Evolutionary conservation across 2,888 invertebrate genomes (phyloP).

Genomic region (Sisyra terminalis): DNA sequence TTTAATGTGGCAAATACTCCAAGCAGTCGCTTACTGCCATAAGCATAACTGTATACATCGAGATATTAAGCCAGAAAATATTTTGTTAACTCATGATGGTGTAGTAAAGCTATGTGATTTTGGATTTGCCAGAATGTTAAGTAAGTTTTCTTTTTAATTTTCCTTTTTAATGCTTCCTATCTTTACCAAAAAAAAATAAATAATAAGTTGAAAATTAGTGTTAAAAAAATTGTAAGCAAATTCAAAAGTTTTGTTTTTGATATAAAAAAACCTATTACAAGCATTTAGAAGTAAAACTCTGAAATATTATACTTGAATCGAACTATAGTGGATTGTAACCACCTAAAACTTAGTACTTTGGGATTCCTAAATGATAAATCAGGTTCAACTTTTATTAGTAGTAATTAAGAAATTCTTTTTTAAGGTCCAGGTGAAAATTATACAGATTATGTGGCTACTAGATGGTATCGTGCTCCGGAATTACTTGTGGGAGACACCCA

Average conservation of each 20-base stretch:
- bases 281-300: too few species aligned
- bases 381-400: too few species aligned
- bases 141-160: constrained; percentile 27
- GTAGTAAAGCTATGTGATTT: constrained; percentile 97
- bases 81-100: constrained; percentile 73
- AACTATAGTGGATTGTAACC: not conserved
- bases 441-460: constrained; percentile 97
- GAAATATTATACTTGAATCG: too few species aligned
- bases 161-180: too few species aligned
- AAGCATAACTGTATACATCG: constrained; percentile 90
- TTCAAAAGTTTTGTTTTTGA: too few species aligned
- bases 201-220: too few species aligned
- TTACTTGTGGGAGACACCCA: constrained; percentile 92
- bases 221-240: too few species aligned
- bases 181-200: too few species aligned
- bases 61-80: constrained; percentile 98
- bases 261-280: too few species aligned
- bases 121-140: constrained; percentile 93
- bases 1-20: constrained; percentile 88
- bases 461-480: constrained; percentile 98
- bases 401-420: constrained; percentile 6
- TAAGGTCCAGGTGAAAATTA: constrained; percentile 90
- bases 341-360: too few species aligned
- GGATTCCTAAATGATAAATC: too few species aligned
- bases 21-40: constrained; percentile 94